A percentile compares a stretch with the other conserved stretches of the same genome.
Conservation (phyloP, 1,140 invertebrate species). For the Trachymyrmex septentrionalis region DNA sequence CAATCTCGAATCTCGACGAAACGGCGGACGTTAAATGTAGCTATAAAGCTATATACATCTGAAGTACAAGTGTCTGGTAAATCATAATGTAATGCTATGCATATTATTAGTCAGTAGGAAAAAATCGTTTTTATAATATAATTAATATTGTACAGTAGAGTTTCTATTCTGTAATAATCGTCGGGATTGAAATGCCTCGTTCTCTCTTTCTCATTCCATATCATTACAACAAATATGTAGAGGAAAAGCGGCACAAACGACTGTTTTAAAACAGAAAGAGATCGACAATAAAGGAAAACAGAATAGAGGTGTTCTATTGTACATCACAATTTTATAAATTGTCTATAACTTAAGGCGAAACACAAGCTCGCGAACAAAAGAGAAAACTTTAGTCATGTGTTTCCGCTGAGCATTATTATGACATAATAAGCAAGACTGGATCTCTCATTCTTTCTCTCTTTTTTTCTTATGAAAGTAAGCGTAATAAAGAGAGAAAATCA, state of each 20-base stretch:
- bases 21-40: slow-evolving; percentile 56
- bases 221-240: neutral
- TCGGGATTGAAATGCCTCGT: neutral
- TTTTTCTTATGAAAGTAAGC: slow-evolving; percentile 63
- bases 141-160: slow-evolving; percentile 38
- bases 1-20: slow-evolving; percentile 16
- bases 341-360: slow-evolving; percentile 44
- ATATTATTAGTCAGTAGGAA: slow-evolving; percentile 58
- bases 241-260: neutral
- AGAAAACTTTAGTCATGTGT: slow-evolving; percentile 68
- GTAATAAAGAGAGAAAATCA: slow-evolving; percentile 55
- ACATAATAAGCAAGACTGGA: slow-evolving; percentile 77
- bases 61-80: slow-evolving; percentile 76
- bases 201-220: slow-evolving; percentile 3
- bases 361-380: slow-evolving; percentile 52
- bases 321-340: slow-evolving; percentile 57
- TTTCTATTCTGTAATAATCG: slow-evolving; percentile 20
- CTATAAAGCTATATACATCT: slow-evolving; percentile 64
- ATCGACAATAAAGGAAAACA: neutral
- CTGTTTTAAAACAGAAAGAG: neutral
- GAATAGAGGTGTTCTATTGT: slow-evolving; percentile 41
- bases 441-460: slow-evolving; percentile 68
- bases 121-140: slow-evolving; percentile 59
- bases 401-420: slow-evolving; percentile 63
- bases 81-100: slow-evolving; percentile 48